A percentile compares a stretch with the other conserved stretches of the same genome.
phyloP scores from a whole-genome alignment of 2,888 invertebrate genomes.

The Drosophila paramelanica region DNA sequence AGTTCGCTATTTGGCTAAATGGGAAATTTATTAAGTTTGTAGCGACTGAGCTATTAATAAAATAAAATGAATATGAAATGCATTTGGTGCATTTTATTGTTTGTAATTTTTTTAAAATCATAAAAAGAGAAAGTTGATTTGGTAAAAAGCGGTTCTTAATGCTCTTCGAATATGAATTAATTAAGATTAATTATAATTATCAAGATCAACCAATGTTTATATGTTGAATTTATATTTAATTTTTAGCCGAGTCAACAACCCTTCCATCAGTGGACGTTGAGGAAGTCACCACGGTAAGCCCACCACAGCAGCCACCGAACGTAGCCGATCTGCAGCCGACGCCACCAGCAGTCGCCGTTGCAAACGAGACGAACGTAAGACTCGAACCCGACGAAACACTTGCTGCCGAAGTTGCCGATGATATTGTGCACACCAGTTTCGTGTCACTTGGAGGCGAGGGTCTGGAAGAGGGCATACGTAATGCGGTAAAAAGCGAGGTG shows the following conservation, averaged over 20 bases:
- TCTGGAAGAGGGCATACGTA: conserved; percentile 76
- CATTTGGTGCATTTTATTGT: conserved; percentile 47
- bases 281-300: conserved; percentile 46
- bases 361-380: conserved; percentile 24
- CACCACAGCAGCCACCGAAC: conserved; percentile 41
- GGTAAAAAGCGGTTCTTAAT: conserved; percentile 19
- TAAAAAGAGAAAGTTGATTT: conserved; percentile 38
- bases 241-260: conserved; percentile 65
- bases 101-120: conserved; percentile 27
- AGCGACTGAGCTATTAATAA: conserved; percentile 47
- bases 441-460: conserved; percentile 57
- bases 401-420: conserved; percentile 43
- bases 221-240: conserved; percentile 4
- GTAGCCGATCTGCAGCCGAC: conserved; percentile 12
- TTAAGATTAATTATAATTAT: conserved; percentile 7
- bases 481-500: conserved; percentile 75
- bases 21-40: conserved; percentile 57
- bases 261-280: conserved; percentile 21
- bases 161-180: conserved; percentile 1
- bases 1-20: conserved; percentile 65
- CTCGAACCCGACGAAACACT: conserved; percentile 21
- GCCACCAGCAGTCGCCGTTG: conserved; percentile 10
- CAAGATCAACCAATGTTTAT: background rate
- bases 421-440: conserved; percentile 47
- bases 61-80: conserved; percentile 45